phyloP scores from a whole-genome alignment of 1,140 invertebrate genomes.

The Hesperophylax magnus region DNA sequence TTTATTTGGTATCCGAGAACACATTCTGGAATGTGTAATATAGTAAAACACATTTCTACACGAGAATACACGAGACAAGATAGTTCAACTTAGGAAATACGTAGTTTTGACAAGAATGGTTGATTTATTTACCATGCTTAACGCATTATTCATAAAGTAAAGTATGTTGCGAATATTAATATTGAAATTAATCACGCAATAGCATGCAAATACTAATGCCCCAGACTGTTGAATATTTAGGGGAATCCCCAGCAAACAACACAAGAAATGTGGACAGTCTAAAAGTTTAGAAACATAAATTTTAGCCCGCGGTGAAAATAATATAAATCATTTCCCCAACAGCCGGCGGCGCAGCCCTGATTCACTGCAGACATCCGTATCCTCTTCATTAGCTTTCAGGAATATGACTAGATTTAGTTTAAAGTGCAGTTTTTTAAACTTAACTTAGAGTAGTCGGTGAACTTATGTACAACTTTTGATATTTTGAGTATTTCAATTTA shows the following conservation, averaged over 20 bases:
- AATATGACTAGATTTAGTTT: slow-evolving; percentile 16
- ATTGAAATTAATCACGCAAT: slow-evolving; percentile 7
- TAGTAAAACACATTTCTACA: too few relatives aligned
- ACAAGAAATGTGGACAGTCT: slow-evolving; percentile 36
- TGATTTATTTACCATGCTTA: background rate
- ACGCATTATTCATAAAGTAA: slow-evolving; percentile 5
- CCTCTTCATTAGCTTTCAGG: slow-evolving; percentile 19
- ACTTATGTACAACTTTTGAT: background rate
- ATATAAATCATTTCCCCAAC: slow-evolving; percentile 33
- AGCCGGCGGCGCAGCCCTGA: background rate
- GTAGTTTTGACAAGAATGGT: too few relatives aligned
- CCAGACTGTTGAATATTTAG: background rate
- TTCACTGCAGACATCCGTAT: slow-evolving; percentile 7
- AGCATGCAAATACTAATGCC: background rate
- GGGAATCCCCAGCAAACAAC: background rate
- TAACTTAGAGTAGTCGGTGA: background rate
- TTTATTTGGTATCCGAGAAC: too few relatives aligned
- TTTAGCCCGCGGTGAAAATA: slow-evolving; percentile 23
- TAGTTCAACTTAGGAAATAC: too few relatives aligned
- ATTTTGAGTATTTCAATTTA: background rate
- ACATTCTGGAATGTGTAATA: too few relatives aligned
- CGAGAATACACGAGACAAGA: too few relatives aligned
- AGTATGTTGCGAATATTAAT: background rate
- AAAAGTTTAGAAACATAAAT: slow-evolving; percentile 35
- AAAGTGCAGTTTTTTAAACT: slow-evolving; percentile 14